These are phyloP conservation scores for Circaetus cinerascens DNA, from an alignment of 2,113 vertebrate genomes.

Conservation along the genomic window DNA sequence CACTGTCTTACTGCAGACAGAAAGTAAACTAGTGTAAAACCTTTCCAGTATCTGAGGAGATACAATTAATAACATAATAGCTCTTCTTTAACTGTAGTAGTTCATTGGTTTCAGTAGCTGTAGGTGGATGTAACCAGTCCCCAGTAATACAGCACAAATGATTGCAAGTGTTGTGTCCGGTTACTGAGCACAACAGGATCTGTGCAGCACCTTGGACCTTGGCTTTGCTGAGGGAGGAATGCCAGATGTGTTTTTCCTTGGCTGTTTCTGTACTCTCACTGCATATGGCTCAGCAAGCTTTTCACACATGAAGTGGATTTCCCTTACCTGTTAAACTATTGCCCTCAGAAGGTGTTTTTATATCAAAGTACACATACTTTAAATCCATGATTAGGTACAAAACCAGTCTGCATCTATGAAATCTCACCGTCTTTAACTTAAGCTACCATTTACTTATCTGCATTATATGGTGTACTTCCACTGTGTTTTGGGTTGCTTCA, in stretches of 20 bases:
- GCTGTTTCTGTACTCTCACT: neutral
- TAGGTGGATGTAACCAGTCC: neutral
- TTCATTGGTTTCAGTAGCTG: neutral
- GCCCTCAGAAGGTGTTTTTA: neutral
- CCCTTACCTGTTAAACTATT: neutral
- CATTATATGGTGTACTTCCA: neutral
- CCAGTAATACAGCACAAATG: neutral
- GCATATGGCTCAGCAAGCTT: neutral
- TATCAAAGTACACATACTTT: neutral
- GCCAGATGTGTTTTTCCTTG: neutral
- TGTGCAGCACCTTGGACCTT: neutral
- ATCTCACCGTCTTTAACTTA: too few relatives aligned
- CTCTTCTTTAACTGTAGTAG: neutral
- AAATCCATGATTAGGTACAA: neutral
- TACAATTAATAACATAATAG: neutral
- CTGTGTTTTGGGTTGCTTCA: neutral
- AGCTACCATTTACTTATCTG: neutral
- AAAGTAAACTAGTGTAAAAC: neutral
- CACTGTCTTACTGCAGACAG: neutral
- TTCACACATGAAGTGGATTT: neutral
- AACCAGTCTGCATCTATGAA: neutral
- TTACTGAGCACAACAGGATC: neutral
- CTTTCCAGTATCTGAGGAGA: neutral
- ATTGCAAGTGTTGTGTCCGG: neutral
- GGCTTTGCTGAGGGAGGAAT: neutral